Evolutionary conservation across 2,797 vertebrate species (phyloP), one percentile per base, ranked within the genome.

Genomic region (Mus spretus): DNA sequence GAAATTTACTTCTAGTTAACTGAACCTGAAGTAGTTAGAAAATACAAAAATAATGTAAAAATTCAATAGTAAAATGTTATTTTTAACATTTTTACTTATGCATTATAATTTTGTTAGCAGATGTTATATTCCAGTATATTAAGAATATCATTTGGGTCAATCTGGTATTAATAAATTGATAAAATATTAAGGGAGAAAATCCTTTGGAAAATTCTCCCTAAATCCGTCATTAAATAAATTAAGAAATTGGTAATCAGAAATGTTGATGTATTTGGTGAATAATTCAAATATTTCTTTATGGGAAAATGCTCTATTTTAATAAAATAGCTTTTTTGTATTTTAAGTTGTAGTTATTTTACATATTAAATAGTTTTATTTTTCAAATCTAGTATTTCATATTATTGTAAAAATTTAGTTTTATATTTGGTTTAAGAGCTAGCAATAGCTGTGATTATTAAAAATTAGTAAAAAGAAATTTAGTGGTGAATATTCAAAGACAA

Each of bases 151-250:
- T 81, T 59, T 92, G 12, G 72, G 37, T 77, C 28, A 88, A 61
- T 3, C 0, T 28, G 22, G 57, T 67, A 44, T 31, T 79, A 70
- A 15, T 3, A 26, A 8, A 17, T 37, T 72, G 12, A 81, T 44
- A 44, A 92, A 74, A 50, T 65, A 84, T 59, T 79, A 89, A 89
- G 12, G 8, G 59, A 77, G 53, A 89, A 8, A 61, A 3, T n/a
- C 6, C 6, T 89, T 93, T 82, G 12, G 86, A 89, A 93, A 87
- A 1, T 7, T 95, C 12, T 40, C 24, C 31, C 31, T 92, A 95
- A 96, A 63, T 31, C 2, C 15, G 72, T 90, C 34, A 93, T 90
- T 95, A 72, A 72, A 34, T 47, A 92, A 85, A 80, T 65, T 37
- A 96, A 53, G 12, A 91, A 95, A 72, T 5, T 34, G 0, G 63